Evolutionary conservation across 2,888 invertebrate genomes (phyloP).

Genomic region (Cactoblastis cactorum): DNA sequence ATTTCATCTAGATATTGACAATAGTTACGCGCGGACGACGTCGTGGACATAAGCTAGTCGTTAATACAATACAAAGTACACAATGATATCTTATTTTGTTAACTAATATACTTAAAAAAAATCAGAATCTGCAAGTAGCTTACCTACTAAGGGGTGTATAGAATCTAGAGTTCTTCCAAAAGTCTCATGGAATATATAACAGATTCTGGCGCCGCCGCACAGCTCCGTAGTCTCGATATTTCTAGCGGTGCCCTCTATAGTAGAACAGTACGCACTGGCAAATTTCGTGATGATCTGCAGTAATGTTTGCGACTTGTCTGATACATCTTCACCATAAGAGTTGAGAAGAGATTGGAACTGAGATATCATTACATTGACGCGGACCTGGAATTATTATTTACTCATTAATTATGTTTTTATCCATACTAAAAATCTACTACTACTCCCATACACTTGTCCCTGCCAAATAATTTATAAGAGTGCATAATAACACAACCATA

Average conservation of each 20-base stretch:
- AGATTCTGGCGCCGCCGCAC: slow-evolving; percentile 99
- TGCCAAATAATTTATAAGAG: too few relatives aligned
- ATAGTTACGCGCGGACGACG: too few relatives aligned
- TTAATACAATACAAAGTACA: too few relatives aligned
- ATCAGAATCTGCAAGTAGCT: too few relatives aligned
- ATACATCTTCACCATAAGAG: slow-evolving; percentile 98
- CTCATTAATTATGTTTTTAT: too few relatives aligned
- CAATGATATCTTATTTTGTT: too few relatives aligned
- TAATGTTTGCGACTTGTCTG: slow-evolving; percentile 96
- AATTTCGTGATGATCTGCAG: slow-evolving; percentile 99
- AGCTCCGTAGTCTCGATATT: slow-evolving; percentile 99
- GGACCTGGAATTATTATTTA: slow-evolving; percentile 80
- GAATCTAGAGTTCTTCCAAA: slow-evolving; percentile 96
- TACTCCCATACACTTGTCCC: too few relatives aligned
- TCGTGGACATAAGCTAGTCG: too few relatives aligned
- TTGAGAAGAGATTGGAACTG: slow-evolving; percentile 97
- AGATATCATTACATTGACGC: slow-evolving; percentile 98
- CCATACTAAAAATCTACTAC: too few relatives aligned
- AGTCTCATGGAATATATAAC: slow-evolving; percentile 99
- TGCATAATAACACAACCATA: too few relatives aligned
- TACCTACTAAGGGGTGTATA: slow-evolving; percentile 94
- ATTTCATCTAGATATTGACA: too few relatives aligned
- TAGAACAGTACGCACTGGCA: slow-evolving; percentile 98
- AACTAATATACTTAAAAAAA: too few relatives aligned
- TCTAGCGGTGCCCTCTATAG: slow-evolving; percentile 97